A percentile compares a stretch with the other conserved stretches of the same genome.
Evolutionary conservation across 1,140 invertebrate genomes (phyloP).

Genomic region (Monochamus saltuarius): DNA sequence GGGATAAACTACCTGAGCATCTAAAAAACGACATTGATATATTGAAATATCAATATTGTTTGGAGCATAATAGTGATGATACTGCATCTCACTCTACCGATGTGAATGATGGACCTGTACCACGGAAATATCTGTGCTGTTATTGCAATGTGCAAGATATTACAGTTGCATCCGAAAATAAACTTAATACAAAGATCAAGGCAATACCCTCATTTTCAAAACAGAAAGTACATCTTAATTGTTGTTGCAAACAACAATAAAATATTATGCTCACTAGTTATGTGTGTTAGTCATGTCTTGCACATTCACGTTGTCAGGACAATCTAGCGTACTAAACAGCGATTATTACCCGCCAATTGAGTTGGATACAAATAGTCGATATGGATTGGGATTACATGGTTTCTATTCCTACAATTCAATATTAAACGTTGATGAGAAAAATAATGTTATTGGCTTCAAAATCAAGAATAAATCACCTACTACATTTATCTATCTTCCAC

Average conservation of each 20-base stretch:
- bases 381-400: slow-evolving; percentile 18
- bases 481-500: not conserved
- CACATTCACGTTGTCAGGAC: too few relatives aligned
- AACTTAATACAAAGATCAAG: too few relatives aligned
- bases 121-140: not conserved
- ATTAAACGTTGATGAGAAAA: too few relatives aligned
- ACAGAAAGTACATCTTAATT: too few relatives aligned
- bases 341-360: too few relatives aligned
- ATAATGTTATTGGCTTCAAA: slow-evolving; percentile 5
- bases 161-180: not conserved
- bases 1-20: not conserved
- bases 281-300: too few relatives aligned
- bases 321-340: too few relatives aligned
- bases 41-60: not conserved
- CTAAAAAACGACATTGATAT: slow-evolving; percentile 1
- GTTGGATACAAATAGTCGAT: too few relatives aligned
- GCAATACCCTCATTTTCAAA: too few relatives aligned
- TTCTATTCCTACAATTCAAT: too few relatives aligned
- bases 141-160: slow-evolving; percentile 1
- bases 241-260: too few relatives aligned
- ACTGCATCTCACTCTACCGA: not conserved
- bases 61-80: slow-evolving; percentile 1
- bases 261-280: too few relatives aligned
- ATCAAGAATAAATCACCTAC: not conserved
- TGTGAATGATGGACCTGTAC: slow-evolving; percentile 2